Base-by-base conservation (phyloP, 2,797 vertebrate species). In the Megaceryle alcyon region DNA sequence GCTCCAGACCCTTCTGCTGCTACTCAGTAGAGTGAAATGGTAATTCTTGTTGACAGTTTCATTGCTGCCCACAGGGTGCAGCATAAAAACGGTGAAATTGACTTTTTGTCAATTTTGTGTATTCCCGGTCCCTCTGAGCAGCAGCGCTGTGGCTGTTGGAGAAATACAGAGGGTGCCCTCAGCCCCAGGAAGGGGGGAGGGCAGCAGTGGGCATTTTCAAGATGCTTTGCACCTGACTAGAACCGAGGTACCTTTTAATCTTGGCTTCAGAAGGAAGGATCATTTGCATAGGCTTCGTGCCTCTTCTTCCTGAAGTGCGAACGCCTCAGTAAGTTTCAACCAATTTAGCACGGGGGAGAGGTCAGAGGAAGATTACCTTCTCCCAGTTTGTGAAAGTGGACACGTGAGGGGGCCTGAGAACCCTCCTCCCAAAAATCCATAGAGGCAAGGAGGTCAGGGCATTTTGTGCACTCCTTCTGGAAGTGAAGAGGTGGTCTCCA, bases 1-100 rank as follows among this genome's bases (percentile, higher is more conserved):
- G 77, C 79, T 95, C 54, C 82, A 94, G 78, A 94, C 37, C 59
- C 60, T 91, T 79, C 75, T 95, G 91, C 69, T 93, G 8, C 35
- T 85, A 0, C 1, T 90, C 86, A 68, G 29, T 37, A 12, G 17
- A 84, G 44, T 20, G 48, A 70, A 81, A 65, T 23, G 3, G 65
- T 91, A 89, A 86, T 96, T 88, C 85, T 73, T 54, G 51, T 49
- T 77, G 88, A 63, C 80, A 56, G 41, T 48, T 94, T 95, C 71
- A 75, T 86, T 95, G 82, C 70, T 86, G 65, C 81, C 66, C 49
- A 31, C 49, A 46, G 91, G 54, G 63, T 72, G 87, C 66, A 25
- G 60, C 60, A 69, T 79, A 73, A 90, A 94, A 87, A 91, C 63
- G 71, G 18, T 70, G 44, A 56, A 57, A 73, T 57, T 16, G 70